phyloP scores from a whole-genome alignment of 2,797 vertebrate species.

The Salmo trutta region DNA sequence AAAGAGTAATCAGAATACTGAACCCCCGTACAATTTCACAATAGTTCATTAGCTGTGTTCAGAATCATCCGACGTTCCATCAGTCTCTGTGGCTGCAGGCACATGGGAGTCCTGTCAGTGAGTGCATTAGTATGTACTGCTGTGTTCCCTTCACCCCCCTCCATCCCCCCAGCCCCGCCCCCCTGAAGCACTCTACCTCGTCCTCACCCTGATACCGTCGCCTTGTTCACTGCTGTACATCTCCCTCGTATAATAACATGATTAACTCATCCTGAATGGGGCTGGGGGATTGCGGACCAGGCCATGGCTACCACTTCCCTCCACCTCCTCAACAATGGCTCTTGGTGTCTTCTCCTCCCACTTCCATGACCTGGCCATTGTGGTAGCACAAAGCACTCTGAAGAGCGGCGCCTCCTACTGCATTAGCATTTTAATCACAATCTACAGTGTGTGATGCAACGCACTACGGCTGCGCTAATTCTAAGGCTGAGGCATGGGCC shows the following conservation, averaged over 20 bases:
- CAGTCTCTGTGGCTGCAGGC: not conserved
- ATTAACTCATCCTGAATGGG: constrained; percentile 37
- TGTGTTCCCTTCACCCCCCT: not conserved
- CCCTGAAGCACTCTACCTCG: not conserved
- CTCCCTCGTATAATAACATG: constrained; percentile 35
- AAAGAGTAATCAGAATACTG: not conserved
- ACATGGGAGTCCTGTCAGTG: not conserved
- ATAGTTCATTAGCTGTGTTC: not conserved
- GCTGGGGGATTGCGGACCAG: constrained; percentile 10
- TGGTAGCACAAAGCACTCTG: constrained; percentile 60
- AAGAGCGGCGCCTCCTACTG: constrained; percentile 50
- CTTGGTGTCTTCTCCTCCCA: constrained; percentile 37
- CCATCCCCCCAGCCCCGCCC: not conserved
- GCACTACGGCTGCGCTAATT: not conserved
- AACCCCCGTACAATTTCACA: too few species aligned
- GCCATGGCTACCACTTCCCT: constrained; percentile 37
- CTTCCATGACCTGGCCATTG: constrained; percentile 62
- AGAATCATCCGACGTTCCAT: not conserved
- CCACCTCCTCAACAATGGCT: constrained; percentile 47
- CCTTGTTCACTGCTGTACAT: constrained; percentile 23
- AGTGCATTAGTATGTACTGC: not conserved
- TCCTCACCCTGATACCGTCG: not conserved
- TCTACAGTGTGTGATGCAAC: constrained; percentile 9
- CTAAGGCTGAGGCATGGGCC: not conserved
- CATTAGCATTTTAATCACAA: constrained; percentile 71